Evolutionary conservation across 2,113 vertebrate genomes (phyloP).

Genomic region (Zapus hudsonius): DNA sequence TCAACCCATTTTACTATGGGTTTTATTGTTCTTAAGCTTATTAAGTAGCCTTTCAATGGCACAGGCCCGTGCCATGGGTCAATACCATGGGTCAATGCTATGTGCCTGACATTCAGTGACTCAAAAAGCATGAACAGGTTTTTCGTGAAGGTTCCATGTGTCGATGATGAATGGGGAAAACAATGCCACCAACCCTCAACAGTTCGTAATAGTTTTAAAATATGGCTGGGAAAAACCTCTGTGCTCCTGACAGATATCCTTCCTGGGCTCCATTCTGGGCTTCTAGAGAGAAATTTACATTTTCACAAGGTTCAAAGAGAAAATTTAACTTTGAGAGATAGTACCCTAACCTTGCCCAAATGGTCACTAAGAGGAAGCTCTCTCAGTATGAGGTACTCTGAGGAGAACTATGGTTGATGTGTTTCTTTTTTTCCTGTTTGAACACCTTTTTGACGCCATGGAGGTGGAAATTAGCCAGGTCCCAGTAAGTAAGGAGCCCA

Average conservation of each 20-base stretch:
- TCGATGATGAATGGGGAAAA: neutral
- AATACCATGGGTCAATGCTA: neutral
- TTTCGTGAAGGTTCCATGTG: neutral
- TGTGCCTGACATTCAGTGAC: no score
- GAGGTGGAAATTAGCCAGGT: neutral
- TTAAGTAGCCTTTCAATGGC: neutral
- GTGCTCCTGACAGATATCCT: neutral
- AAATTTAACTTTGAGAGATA: neutral
- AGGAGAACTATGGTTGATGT: neutral
- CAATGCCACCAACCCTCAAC: neutral
- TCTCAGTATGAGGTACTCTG: neutral
- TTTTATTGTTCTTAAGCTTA: neutral
- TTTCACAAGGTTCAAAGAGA: neutral
- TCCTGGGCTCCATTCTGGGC: neutral
- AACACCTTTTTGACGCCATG: neutral
- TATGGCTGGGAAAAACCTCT: neutral
- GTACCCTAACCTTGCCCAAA: no score
- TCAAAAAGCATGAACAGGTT: no score
- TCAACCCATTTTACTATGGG: no score
- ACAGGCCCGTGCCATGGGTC: accelerated
- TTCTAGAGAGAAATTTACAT: neutral
- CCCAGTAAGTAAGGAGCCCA: neutral
- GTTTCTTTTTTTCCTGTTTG: neutral
- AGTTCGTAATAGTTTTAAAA: neutral
- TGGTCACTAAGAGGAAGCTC: neutral